Conservation (phyloP, 64 coral and sea anemone genomes). For the Actinia tenebrosa region DNA sequence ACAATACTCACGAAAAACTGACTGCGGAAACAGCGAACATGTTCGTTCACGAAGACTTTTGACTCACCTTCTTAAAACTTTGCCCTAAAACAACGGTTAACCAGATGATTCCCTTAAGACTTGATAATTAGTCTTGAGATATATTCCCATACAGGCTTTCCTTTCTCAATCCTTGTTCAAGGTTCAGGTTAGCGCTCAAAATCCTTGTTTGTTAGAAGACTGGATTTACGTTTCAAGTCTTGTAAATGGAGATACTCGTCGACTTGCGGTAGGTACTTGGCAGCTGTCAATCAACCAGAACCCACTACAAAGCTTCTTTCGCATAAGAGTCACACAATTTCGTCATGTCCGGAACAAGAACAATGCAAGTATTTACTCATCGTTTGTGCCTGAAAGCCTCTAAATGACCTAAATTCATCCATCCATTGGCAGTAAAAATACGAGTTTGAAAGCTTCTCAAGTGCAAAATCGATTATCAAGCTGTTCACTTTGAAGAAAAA, state of each 20-base stretch:
- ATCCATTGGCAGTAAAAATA: slow-evolving; percentile 9
- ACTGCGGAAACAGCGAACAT: slow-evolving; percentile 1
- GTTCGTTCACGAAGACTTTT: slow-evolving; percentile 1
- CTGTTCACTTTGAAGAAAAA: not conserved
- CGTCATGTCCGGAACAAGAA: slow-evolving; percentile 16
- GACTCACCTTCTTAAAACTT: slow-evolving; percentile 20
- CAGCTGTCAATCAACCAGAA: slow-evolving; percentile 19
- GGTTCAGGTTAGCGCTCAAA: not conserved
- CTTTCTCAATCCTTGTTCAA: not conserved
- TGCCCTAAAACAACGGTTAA: not conserved
- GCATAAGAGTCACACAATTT: slow-evolving; percentile 18
- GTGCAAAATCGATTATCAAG: slow-evolving; percentile 2
- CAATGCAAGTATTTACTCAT: not conserved
- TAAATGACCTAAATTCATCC: not conserved
- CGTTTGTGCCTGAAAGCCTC: slow-evolving; percentile 2
- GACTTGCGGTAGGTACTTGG: slow-evolving; percentile 8
- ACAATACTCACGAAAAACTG: not conserved
- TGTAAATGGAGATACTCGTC: slow-evolving; percentile 18
- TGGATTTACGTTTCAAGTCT: slow-evolving; percentile 18
- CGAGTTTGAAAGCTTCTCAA: not conserved
- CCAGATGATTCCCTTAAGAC: slow-evolving; percentile 1
- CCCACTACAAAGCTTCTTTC: slow-evolving; percentile 26
- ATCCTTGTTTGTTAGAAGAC: not conserved
- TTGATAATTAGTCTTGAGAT: not conserved
- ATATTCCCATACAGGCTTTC: not conserved